A percentile compares a stretch with the other conserved stretches of the same genome.
These are phyloP conservation scores for Euclidia mi DNA, from an alignment of 2,888 invertebrate species.

Conservation along the genomic window DNA sequence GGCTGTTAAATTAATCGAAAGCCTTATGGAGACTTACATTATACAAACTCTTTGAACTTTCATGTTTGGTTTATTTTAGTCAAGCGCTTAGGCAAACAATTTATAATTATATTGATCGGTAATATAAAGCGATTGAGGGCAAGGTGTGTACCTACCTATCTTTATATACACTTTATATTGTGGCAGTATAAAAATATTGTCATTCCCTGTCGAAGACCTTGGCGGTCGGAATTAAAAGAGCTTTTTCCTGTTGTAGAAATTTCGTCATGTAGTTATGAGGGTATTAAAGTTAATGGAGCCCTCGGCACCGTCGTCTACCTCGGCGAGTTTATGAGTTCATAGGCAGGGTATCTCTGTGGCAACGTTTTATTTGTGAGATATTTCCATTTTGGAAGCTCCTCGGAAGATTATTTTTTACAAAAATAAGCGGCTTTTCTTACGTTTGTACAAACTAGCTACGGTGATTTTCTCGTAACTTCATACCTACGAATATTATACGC, in stretches of 20 bases:
- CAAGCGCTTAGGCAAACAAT: slow-evolving; percentile 27
- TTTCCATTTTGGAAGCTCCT: slow-evolving; percentile 61
- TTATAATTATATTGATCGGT: slow-evolving; percentile 19
- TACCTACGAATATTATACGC: slow-evolving; percentile 24
- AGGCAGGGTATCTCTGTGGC: slow-evolving; percentile 69
- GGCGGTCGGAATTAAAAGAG: slow-evolving; percentile 75
- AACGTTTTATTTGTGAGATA: slow-evolving; percentile 73
- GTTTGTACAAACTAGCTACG: slow-evolving; percentile 19
- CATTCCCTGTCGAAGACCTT: slow-evolving; percentile 62
- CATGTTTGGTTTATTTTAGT: slow-evolving; percentile 35
- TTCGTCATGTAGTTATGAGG: slow-evolving; percentile 82
- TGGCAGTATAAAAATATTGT: slow-evolving; percentile 53
- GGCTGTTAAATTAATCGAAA: slow-evolving; percentile 12
- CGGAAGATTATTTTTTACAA: slow-evolving; percentile 47
- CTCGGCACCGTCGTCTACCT: slow-evolving; percentile 70
- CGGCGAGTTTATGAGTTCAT: slow-evolving; percentile 79
- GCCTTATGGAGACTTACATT: slow-evolving; percentile 21
- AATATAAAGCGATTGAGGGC: slow-evolving; percentile 17
- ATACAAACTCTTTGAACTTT: slow-evolving; percentile 32
- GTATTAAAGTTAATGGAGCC: slow-evolving; percentile 84
- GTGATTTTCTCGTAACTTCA: slow-evolving; percentile 21
- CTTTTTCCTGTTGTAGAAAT: slow-evolving; percentile 82
- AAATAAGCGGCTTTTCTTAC: slow-evolving; percentile 37
- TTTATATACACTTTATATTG: slow-evolving; percentile 40
- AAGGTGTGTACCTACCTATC: slow-evolving; percentile 27